phyloP scores from a whole-genome alignment of 2,113 vertebrate species.

The Numenius arquata region DNA sequence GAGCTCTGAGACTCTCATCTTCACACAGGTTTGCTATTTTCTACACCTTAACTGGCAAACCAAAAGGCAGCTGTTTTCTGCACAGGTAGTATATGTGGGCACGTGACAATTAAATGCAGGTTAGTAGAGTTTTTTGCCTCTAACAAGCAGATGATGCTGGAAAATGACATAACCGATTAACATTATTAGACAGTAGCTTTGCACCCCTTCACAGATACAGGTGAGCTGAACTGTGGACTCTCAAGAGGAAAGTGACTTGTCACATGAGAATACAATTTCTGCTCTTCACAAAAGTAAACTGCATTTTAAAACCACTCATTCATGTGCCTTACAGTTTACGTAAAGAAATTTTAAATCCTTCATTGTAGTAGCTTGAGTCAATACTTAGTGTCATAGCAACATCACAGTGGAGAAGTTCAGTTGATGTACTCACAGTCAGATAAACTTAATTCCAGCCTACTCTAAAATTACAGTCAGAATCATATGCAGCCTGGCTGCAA shows the following conservation, averaged over 20 bases:
- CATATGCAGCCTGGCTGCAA: neutral
- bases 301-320: neutral
- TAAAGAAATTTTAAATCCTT: conserved; percentile 9
- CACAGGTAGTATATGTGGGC: neutral
- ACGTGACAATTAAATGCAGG: neutral
- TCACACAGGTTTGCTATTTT: conserved; percentile 87
- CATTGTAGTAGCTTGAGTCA: neutral
- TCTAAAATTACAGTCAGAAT: neutral
- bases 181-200: neutral
- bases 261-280: neutral
- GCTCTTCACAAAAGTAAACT: neutral
- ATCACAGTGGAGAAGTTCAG: neutral
- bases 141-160: neutral
- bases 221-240: neutral
- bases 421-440: neutral
- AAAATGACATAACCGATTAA: neutral
- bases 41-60: neutral
- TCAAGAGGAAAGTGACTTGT: neutral
- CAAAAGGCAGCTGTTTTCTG: neutral
- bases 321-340: neutral
- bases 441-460: neutral
- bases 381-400: neutral
- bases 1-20: conserved; percentile 94
- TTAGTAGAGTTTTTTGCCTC: neutral
- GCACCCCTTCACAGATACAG: neutral